Evolutionary conservation across 2,113 vertebrate genomes (phyloP), one percentile per base, ranked within the genome.

Genomic region (Oryzias curvinotus): DNA sequence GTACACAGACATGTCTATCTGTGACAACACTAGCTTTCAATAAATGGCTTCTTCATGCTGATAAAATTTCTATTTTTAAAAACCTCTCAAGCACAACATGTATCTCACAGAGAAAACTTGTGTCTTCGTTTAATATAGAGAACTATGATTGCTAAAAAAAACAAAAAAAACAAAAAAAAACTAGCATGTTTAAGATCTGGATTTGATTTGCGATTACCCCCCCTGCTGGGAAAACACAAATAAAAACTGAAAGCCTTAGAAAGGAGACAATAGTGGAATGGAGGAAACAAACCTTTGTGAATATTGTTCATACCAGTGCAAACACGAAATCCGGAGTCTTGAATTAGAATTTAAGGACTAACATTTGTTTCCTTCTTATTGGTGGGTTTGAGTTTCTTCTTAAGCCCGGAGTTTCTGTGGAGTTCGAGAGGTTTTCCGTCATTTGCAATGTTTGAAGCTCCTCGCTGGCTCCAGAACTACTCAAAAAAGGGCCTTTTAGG

Each of bases 1-100:
- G 87, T 89, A 91, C 86, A 92, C 78, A 87, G 75, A 85, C 89
- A 82, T 87, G 75, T 90, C 88, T 87, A 86, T 85, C 73, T 68
- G 74, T 88, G 85, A 67, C 67, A 81, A 84, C 81, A 84, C 80
- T 73, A 90, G 71, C 81, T 82, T 88, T 88, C 56, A 77, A 75
- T 87, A 88, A 88, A 90, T 82, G 83, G 90, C 76, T 85, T 88
- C 74, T 87, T 82, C 78, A 91, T 89, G 89, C 89, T 85, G 88
- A 89, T 77, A 85, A 75, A 88, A 87, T 84, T 85, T 84, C 75
- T 68, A 90, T 80, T 75, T 74, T 36, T 36, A 12, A 73, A 85
- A 86, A 83, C 66, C 71, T 87, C 65, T 82, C 68, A 80, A 87
- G 84, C 80, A 89, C 80, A 83, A 85, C 80, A 86, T 83, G 71